Conservation (phyloP, 2,113 vertebrate species). For the Haplochromis burtoni region DNA sequence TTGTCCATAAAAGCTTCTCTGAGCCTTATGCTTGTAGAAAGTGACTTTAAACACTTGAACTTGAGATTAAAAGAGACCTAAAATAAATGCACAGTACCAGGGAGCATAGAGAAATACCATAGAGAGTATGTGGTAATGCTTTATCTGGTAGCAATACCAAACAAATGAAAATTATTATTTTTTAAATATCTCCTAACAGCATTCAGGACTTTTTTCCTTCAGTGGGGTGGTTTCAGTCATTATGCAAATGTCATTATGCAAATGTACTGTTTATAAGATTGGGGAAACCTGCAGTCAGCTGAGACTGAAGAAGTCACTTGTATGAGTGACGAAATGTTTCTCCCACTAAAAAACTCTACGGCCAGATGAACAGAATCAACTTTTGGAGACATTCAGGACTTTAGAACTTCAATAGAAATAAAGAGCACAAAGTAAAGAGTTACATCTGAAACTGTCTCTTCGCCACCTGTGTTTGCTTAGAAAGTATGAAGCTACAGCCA, state of each 20-base stretch:
- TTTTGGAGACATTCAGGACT: accelerated
- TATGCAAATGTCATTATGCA: accelerated
- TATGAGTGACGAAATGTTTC: accelerated
- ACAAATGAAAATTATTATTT: background rate
- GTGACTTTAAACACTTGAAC: background rate
- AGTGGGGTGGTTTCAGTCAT: background rate
- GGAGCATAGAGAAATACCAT: background rate
- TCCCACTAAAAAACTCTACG: background rate
- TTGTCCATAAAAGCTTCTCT: background rate
- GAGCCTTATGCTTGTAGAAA: background rate
- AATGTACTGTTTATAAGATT: background rate
- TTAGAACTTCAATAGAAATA: background rate
- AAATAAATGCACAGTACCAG: background rate
- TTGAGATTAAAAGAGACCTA: accelerated
- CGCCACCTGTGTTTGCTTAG: background rate
- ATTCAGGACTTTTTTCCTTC: background rate
- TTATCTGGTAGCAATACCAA: background rate
- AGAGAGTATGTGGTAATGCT: accelerated
- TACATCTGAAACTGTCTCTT: background rate
- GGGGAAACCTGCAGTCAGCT: background rate
- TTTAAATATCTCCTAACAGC: background rate
- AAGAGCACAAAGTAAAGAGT: background rate
- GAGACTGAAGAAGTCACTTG: background rate
- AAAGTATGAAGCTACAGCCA: background rate
- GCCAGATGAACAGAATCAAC: background rate